phyloP scores from a whole-genome alignment of 2,888 invertebrate species.

The Orchesellides sinensis region DNA sequence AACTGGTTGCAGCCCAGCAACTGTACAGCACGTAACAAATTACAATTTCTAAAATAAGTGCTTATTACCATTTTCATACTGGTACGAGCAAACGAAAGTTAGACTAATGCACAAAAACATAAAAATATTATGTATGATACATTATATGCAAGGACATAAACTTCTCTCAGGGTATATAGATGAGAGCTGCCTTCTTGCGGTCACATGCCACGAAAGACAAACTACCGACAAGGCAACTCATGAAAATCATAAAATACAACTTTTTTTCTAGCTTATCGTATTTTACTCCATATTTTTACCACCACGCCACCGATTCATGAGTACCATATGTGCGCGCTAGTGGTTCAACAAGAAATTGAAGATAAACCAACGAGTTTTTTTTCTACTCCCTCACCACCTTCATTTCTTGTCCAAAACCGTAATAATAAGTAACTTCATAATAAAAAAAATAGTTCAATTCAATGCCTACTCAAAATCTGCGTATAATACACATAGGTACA shows the following conservation, averaged over 20 bases:
- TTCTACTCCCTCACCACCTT: constrained; percentile 20
- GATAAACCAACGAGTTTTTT: background rate
- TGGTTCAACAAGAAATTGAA: background rate
- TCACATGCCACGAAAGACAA: constrained; percentile 25
- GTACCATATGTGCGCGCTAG: constrained; percentile 15
- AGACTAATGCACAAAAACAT: too few relatives aligned
- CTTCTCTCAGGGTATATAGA: too few relatives aligned
- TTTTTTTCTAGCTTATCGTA: constrained; percentile 9
- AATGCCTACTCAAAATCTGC: too few relatives aligned
- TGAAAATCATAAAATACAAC: constrained; percentile 40
- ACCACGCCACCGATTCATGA: constrained; percentile 2
- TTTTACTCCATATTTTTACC: constrained; percentile 20
- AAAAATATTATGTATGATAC: too few relatives aligned
- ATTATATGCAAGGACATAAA: constrained; percentile 18
- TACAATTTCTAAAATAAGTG: too few relatives aligned
- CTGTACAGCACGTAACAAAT: too few relatives aligned
- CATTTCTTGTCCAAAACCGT: background rate
- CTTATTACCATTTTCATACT: too few relatives aligned
- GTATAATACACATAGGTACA: too few relatives aligned
- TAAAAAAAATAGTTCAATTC: too few relatives aligned
- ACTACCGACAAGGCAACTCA: constrained; percentile 8
- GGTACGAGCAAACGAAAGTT: too few relatives aligned
- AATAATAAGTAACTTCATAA: too few relatives aligned
- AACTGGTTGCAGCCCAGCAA: too few relatives aligned
- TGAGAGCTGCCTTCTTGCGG: constrained; percentile 34